phyloP scores from a whole-genome alignment of 1,140 invertebrate species.

The Eriosoma lanigerum region DNA sequence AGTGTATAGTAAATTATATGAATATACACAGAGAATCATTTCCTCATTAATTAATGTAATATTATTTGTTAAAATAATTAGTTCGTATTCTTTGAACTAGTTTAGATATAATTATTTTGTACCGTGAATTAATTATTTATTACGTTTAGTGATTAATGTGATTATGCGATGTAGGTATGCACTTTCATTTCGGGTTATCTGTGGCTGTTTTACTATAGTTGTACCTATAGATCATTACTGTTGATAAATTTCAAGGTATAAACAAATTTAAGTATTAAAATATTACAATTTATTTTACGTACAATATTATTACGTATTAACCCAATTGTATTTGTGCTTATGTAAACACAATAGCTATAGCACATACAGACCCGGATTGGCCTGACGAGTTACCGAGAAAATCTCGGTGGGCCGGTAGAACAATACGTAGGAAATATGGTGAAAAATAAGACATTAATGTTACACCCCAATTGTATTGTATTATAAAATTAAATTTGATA shows the following conservation, averaged over 20 bases:
- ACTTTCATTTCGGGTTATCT: conserved; percentile 35
- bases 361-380: too few relatives aligned
- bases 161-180: neutral
- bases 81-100: neutral
- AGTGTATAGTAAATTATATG: neutral
- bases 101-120: neutral
- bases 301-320: neutral
- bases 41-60: neutral
- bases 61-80: conserved; percentile 23
- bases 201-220: too few relatives aligned
- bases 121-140: conserved; percentile 13
- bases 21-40: too few relatives aligned
- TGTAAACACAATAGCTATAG: neutral
- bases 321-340: conserved; percentile 14
- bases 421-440: too few relatives aligned
- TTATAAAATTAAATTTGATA: too few relatives aligned
- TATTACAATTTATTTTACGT: conserved; percentile 1
- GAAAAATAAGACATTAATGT: too few relatives aligned
- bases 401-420: too few relatives aligned
- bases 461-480: too few relatives aligned
- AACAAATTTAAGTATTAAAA: neutral
- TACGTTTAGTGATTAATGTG: neutral
- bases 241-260: conserved; percentile 2
- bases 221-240: neutral
- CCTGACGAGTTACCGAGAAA: too few relatives aligned